A percentile compares a stretch with the other conserved stretches of the same genome.
Conservation (phyloP, 64 coral and sea anemone species). For the Pocillopora damicornis region DNA sequence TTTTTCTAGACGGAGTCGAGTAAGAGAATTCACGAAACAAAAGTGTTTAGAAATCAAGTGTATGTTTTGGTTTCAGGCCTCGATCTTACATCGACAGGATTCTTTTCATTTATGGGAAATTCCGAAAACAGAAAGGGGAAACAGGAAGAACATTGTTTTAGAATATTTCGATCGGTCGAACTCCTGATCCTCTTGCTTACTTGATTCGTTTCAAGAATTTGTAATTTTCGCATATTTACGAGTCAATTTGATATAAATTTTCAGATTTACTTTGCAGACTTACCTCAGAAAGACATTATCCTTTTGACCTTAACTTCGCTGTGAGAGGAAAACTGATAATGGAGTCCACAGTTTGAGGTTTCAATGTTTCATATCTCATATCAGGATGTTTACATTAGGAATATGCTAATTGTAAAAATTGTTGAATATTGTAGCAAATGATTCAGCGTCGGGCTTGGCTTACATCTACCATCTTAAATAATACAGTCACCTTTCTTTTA, state of each 20-base stretch:
- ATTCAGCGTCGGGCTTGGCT: neutral
- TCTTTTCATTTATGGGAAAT: too few relatives aligned
- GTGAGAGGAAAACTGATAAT: neutral
- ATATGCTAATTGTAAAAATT: conserved; percentile 28
- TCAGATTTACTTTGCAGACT: neutral
- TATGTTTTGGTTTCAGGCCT: too few relatives aligned
- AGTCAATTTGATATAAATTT: neutral
- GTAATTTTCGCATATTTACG: neutral
- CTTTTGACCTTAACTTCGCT: neutral
- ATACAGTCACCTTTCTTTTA: conserved; percentile 4
- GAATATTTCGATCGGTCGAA: too few relatives aligned
- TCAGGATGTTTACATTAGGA: conserved; percentile 29
- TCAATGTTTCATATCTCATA: conserved; percentile 22
- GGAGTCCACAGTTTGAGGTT: conserved; percentile 2
- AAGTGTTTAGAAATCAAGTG: neutral
- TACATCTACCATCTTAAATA: neutral
- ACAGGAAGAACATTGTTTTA: too few relatives aligned
- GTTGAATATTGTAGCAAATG: neutral
- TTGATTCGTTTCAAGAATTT: too few relatives aligned
- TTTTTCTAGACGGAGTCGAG: neutral
- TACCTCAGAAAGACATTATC: neutral
- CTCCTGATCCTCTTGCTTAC: too few relatives aligned
- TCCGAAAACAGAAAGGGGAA: too few relatives aligned
- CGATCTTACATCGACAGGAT: too few relatives aligned
- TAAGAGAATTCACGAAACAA: neutral